Evolutionary conservation across 2,113 vertebrate species (phyloP), one percentile per base, ranked within the genome.

Genomic region (Scophthalmus maximus): DNA sequence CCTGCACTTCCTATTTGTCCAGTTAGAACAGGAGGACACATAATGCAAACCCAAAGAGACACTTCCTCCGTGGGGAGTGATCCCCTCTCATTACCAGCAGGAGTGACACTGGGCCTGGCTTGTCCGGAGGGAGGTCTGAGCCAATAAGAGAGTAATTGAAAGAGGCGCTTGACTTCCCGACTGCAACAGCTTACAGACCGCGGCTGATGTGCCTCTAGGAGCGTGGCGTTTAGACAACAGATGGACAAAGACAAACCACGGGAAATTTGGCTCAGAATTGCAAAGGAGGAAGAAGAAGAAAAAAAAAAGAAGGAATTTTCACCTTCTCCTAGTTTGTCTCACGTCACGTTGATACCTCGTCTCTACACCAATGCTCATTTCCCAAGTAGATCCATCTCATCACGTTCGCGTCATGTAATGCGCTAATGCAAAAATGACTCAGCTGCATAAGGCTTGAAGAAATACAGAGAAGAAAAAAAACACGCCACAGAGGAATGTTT

Each of bases 141-240:
- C 86, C 86, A 92, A 92, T 88, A 88, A 86, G 88, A 85, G 84
- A 88, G 85, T 87, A 89, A 90, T 92, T 90, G 89, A 92, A 92
- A 88, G 87, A 91, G 82, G 83, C 86, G 83, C 87, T 93, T 92
- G 91, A 87, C 88, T 92, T 91, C 77, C 83, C 68, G 49, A 79
- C 82, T 86, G 87, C 84, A 89, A 88, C 89, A 63, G 78, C 88
- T 84, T 83, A 87, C 85, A 87, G 84, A 86, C 73, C 76, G 32
- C 57, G 68, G 46, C 77, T 86, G 85, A 77, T 90, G 68, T 77
- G 82, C 72, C 69, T 81, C 69, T 12, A 82, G 74, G 77, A 81
- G 69, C 76, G 67, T 53, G 67, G 74, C 76, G 72, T 92, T 91
- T 88, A 86, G 86, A 78, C 88, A 87, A 88, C 86, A 91, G 88